Base-by-base conservation (phyloP, 1,140 invertebrate species). In the Leptinotarsa lineolata region DNA sequence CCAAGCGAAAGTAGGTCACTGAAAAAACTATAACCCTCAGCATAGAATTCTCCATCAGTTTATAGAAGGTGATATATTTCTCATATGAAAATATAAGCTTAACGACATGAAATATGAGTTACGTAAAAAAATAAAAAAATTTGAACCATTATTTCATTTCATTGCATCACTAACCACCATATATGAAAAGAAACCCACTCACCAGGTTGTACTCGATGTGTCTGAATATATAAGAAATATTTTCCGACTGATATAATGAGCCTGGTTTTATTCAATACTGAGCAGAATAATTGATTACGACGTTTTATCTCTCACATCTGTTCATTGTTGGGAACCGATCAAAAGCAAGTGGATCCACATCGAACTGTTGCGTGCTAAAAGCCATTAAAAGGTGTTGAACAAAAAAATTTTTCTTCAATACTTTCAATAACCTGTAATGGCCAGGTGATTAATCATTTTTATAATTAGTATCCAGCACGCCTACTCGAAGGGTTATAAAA, bases 371-470 rank as follows among this genome's bases (percentile, higher is more conserved):
- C 77, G 77, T 78, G 77, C 60, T 74, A 12, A 63, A 75, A 71
- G 68, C 59, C 66, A 74, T 78, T 77, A 78, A 45, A 61, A 77
- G 75, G 79, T 79, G 77, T 77, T 73, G 68, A 60, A 30, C 67
- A 73, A 76, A 74, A 75, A 77, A 72, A 71, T 63, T 65, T 70
- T 74, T 78, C 48, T 54, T 16, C 79, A 79, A 81, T 80, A 78
- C 78, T 77, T 81, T 77, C 70, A 70, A 73, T 70, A 74, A 74
- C 54, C 68, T 74, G 68, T 79, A 75, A 77, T 75, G 68, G 66
- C 63, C 21, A n/a, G 20, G 72, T 72, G 72, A 81, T 81, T 75
- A 81, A 81, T 81, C 79, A 80, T 78, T 59, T 78, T 75, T 77
- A 77, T 78, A 77, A 78, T 81, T 80, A 78, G 66, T 74, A 39